Conservation (phyloP, 2,888 invertebrate species). For the Drosophila affinis region DNA sequence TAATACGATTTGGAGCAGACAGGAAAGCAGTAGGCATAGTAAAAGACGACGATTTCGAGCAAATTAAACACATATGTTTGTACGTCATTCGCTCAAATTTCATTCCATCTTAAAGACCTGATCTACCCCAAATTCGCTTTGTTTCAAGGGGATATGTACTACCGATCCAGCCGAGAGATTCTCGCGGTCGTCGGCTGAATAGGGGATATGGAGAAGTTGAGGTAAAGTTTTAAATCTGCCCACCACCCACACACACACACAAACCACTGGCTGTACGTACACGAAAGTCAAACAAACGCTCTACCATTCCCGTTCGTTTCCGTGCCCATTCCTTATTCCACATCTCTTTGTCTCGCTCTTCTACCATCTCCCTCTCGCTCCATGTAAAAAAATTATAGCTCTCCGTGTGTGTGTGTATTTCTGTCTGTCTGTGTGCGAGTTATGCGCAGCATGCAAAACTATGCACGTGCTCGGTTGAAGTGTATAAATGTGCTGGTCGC, state of each 20-base stretch:
- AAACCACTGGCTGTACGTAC: slow-evolving; percentile 69
- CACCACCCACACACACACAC: slow-evolving; percentile 20
- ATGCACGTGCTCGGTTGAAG: slow-evolving; percentile 76
- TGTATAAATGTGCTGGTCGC: slow-evolving; percentile 76
- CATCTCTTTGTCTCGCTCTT: background rate
- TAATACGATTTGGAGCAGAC: background rate
- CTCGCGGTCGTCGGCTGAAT: slow-evolving; percentile 39
- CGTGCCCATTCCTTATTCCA: slow-evolving; percentile 7
- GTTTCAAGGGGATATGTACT: slow-evolving; percentile 1
- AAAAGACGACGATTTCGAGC: background rate
- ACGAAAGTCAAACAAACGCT: slow-evolving; percentile 81
- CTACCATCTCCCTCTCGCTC: slow-evolving; percentile 16
- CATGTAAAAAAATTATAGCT: slow-evolving; percentile 32
- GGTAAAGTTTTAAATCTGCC: slow-evolving; percentile 66
- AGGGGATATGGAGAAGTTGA: slow-evolving; percentile 12
- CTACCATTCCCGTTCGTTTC: slow-evolving; percentile 29
- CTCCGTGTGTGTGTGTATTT: slow-evolving; percentile 26
- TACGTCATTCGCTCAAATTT: no score
- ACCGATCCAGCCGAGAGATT: slow-evolving; percentile 50
- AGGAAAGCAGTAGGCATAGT: background rate
- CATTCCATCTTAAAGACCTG: background rate
- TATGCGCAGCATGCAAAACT: slow-evolving; percentile 80
- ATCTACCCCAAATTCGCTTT: background rate
- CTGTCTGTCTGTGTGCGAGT: slow-evolving; percentile 56
- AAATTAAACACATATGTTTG: background rate